These are phyloP conservation scores for Hapalemur alaotrensis DNA, from an alignment of 2,797 vertebrate genomes.

Conservation along the genomic window DNA sequence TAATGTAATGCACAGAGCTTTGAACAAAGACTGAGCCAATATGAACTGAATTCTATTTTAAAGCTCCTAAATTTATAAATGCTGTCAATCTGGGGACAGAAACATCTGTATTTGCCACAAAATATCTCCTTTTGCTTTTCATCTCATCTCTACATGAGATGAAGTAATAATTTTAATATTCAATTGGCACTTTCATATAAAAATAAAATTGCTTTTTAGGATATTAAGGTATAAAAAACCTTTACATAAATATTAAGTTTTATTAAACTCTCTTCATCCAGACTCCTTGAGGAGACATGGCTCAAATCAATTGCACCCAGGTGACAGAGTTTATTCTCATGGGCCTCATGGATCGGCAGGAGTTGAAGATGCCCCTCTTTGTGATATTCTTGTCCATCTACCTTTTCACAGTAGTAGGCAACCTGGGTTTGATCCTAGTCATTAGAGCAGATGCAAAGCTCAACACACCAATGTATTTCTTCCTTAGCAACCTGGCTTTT, in stretches of 20 bases:
- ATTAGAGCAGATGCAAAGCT: conserved; percentile 67
- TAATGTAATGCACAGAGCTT: not conserved
- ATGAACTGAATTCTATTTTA: not conserved
- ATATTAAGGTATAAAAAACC: not conserved
- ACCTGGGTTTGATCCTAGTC: conserved; percentile 70
- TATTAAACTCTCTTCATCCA: not conserved
- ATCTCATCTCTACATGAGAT: rapidly evolving
- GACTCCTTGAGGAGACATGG: not conserved
- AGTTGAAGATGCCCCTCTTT: conserved; percentile 55
- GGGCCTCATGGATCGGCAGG: conserved; percentile 45
- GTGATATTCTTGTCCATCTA: conserved; percentile 64
- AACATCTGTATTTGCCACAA: not conserved
- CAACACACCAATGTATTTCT: conserved; percentile 78
- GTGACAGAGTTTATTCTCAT: conserved; percentile 61
- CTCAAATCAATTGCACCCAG: conserved; percentile 23
- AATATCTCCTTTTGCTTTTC: not conserved
- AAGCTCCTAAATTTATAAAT: not conserved
- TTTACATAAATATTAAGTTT: not conserved
- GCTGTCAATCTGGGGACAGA: not conserved
- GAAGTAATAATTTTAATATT: not conserved
- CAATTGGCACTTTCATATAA: not conserved
- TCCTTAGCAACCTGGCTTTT: conserved; percentile 71
- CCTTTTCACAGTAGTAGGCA: conserved; percentile 47
- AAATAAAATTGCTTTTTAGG: not conserved
- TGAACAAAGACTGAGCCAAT: not conserved